These are phyloP conservation scores for Callipepla squamata DNA, from an alignment of 2,113 vertebrate species.

Conservation along the genomic window DNA sequence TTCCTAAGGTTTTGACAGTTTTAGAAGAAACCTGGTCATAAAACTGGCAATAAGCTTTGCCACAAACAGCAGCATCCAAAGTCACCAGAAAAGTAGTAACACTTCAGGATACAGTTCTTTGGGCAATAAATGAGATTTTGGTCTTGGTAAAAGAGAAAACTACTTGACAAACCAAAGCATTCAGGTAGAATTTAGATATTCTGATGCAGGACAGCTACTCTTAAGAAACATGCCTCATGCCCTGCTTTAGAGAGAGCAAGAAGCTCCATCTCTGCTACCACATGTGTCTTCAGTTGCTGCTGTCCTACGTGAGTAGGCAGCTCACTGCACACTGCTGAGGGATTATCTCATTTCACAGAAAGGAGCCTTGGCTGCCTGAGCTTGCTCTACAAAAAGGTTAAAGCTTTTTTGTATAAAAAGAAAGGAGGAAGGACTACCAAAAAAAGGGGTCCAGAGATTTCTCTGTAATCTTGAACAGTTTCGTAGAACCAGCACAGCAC, in stretches of 20 bases:
- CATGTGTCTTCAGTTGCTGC: background rate
- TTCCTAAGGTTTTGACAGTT: constrained; percentile 29
- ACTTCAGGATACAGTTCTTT: background rate
- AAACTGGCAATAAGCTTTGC: constrained; percentile 34
- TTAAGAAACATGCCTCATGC: background rate
- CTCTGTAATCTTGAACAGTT: background rate
- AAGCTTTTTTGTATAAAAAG: background rate
- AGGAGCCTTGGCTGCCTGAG: background rate
- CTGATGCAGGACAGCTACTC: background rate
- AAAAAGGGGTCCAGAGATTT: background rate
- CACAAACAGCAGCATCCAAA: background rate
- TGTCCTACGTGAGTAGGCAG: background rate
- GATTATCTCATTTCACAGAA: background rate
- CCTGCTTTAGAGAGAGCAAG: background rate
- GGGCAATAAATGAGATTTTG: background rate
- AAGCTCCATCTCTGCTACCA: background rate
- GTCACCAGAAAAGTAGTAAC: background rate
- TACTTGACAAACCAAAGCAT: background rate
- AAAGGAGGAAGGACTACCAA: background rate
- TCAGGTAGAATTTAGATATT: background rate
- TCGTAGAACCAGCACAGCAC: background rate
- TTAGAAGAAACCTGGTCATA: background rate
- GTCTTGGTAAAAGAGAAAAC: background rate
- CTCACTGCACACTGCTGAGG: background rate
- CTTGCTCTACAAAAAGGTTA: background rate